These are phyloP conservation scores for Papilio gigon DNA, from an alignment of 2,888 invertebrate species.

Conservation along the genomic window DNA sequence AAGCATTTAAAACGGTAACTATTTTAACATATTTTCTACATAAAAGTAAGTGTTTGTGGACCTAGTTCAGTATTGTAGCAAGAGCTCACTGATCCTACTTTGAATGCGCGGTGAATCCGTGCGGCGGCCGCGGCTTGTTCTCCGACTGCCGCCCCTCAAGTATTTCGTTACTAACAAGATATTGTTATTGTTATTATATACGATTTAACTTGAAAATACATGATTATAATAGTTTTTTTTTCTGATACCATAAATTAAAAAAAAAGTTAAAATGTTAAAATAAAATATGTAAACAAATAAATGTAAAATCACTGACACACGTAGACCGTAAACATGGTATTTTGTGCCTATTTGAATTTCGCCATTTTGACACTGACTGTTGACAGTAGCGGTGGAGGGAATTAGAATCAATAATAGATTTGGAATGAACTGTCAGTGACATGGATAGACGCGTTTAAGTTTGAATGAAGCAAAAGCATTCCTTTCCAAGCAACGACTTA, in stretches of 20 bases:
- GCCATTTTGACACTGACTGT: too few relatives aligned
- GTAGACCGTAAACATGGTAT: too few relatives aligned
- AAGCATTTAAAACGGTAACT: neutral
- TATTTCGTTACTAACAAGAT: neutral
- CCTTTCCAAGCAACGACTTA: too few relatives aligned
- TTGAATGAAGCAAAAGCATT: too few relatives aligned
- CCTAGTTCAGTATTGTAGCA: constrained; percentile 9
- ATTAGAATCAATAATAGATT: too few relatives aligned
- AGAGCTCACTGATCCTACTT: constrained; percentile 16
- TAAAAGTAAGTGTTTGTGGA: constrained; percentile 2
- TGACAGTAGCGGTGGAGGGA: too few relatives aligned
- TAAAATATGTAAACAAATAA: neutral
- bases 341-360: too few relatives aligned
- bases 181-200: constrained; percentile 3
- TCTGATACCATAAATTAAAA: too few relatives aligned
- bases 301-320: too few relatives aligned
- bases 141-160: constrained; percentile 6
- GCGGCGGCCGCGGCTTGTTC: constrained; percentile 8
- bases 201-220: neutral
- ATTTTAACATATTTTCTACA: constrained; percentile 4
- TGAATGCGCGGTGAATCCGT: constrained; percentile 5
- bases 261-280: too few relatives aligned
- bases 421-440: too few relatives aligned
- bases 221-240: neutral
- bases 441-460: too few relatives aligned